Percentiles rank a stretch among this genome's conserved stretches.
These are phyloP conservation scores for Euleptes europaea DNA, from an alignment of 2,113 vertebrate genomes.

Conservation along the genomic window DNA sequence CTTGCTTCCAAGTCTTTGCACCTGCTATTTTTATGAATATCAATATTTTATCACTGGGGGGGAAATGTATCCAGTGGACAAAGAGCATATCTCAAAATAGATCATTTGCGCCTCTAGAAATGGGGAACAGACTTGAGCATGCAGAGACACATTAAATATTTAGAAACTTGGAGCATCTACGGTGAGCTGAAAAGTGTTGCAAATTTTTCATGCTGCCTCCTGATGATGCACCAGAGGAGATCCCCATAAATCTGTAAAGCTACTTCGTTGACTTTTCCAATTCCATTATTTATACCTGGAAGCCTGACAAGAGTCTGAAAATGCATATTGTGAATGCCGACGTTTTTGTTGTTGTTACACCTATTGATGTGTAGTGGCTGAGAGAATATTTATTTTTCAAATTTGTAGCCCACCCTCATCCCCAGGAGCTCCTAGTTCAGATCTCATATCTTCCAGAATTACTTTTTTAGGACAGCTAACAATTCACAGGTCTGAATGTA, in stretches of 20 bases:
- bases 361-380: not conserved
- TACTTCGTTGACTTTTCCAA: constrained; percentile 9
- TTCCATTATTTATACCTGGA: not conserved
- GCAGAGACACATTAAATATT: constrained; percentile 28
- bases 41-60: constrained; percentile 8
- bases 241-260: constrained; percentile 1
- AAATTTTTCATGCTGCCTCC: not conserved
- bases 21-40: constrained; percentile 9
- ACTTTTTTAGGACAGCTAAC: too few species aligned
- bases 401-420: too few species aligned
- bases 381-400: too few species aligned
- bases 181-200: not conserved
- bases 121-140: not conserved
- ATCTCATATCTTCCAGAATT: too few species aligned
- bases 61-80: not conserved
- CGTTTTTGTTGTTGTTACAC: not conserved
- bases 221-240: not conserved
- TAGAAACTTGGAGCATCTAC: not conserved
- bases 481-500: too few species aligned
- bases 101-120: not conserved
- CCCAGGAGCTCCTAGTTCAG: too few species aligned
- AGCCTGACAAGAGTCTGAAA: not conserved
- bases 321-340: not conserved
- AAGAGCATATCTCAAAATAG: constrained; percentile 12
- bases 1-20: not conserved